Percentiles rank a stretch among this genome's conserved stretches.
Conservation (phyloP, 2,888 invertebrate species). For the Beris morrisii region DNA sequence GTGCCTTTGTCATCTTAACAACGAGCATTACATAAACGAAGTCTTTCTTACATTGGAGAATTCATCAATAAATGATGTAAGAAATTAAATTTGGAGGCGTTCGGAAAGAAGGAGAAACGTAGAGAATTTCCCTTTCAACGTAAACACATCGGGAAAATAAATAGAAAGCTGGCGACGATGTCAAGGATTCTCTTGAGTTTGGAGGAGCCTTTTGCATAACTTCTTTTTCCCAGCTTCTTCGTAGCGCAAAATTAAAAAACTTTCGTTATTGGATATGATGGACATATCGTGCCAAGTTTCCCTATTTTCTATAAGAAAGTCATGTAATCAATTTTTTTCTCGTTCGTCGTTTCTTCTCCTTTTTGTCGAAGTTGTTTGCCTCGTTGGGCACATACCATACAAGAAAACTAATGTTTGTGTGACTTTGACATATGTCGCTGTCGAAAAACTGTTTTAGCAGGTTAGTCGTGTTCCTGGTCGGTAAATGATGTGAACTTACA, state of each 20-base stretch:
- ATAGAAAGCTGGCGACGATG: neutral
- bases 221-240: constrained; percentile 32
- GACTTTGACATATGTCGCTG: constrained; percentile 21
- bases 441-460: constrained; percentile 15
- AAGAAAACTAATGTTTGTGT: constrained; percentile 10
- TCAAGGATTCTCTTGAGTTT: neutral
- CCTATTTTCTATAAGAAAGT: constrained; percentile 26
- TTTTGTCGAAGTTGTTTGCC: neutral
- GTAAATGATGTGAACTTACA: too few species aligned
- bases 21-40: too few species aligned
- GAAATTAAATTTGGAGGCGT: constrained; percentile 14
- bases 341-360: neutral
- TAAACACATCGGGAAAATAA: constrained; percentile 1
- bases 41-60: neutral
- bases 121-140: neutral
- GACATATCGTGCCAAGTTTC: constrained; percentile 36
- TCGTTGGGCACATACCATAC: neutral
- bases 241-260: constrained; percentile 38
- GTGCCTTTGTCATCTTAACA: too few species aligned
- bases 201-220: constrained; percentile 33
- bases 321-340: constrained; percentile 23
- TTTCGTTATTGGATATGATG: constrained; percentile 39
- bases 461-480: neutral
- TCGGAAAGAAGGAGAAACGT: neutral
- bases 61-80: constrained; percentile 24